phyloP scores from a whole-genome alignment of 2,888 invertebrate species.

The Himalopsyche kuldschensis region DNA sequence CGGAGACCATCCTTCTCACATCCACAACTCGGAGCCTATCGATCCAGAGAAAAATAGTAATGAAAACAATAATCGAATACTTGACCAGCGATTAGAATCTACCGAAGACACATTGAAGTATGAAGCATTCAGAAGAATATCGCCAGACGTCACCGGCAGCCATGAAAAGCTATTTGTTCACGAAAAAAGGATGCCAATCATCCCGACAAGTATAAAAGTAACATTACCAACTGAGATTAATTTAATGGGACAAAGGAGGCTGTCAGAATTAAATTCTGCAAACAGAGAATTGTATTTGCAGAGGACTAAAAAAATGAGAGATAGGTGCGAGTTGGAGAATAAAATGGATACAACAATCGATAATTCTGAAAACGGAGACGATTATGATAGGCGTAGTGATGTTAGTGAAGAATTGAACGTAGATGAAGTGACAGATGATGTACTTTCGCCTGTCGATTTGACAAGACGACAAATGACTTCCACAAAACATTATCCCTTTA shows the following conservation, averaged over 20 bases:
- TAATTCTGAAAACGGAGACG: constrained; percentile 36
- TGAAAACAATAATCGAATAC: constrained; percentile 31
- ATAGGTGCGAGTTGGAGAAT: constrained; percentile 41
- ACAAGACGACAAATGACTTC: constrained; percentile 45
- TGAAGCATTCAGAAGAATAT: constrained; percentile 34
- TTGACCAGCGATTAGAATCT: constrained; percentile 20
- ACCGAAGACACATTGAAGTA: constrained; percentile 28
- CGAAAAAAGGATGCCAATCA: constrained; percentile 23
- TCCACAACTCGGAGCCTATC: constrained; percentile 4
- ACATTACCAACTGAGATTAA: constrained; percentile 28
- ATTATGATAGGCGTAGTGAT: constrained; percentile 45
- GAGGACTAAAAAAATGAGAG: constrained; percentile 47
- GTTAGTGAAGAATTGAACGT: constrained; percentile 47
- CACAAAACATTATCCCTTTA: constrained; percentile 29
- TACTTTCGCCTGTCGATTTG: constrained; percentile 51
- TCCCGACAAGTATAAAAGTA: constrained; percentile 25
- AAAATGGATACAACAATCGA: constrained; percentile 31
- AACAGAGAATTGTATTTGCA: constrained; percentile 42
- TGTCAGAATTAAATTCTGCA: constrained; percentile 32
- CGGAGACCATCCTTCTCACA: constrained; percentile 10
- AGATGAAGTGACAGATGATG: constrained; percentile 51
- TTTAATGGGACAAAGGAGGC: constrained; percentile 30
- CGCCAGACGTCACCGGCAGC: constrained; percentile 20
- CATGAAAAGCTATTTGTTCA: constrained; percentile 18
- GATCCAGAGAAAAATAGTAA: constrained; percentile 9